phyloP scores from a whole-genome alignment of 2,888 invertebrate species.

The Philereme vetulata region DNA sequence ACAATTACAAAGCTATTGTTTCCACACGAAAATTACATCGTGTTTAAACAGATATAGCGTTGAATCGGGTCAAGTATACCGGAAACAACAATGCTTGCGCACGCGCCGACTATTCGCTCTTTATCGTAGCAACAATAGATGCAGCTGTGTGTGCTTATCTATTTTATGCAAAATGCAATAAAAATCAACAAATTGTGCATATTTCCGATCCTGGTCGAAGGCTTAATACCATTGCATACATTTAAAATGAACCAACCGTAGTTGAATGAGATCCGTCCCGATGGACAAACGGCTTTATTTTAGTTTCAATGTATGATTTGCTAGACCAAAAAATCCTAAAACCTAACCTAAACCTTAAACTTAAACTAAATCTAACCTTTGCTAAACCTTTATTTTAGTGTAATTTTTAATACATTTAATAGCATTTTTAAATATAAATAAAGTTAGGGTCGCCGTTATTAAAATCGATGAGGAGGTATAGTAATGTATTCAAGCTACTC shows the following conservation, averaged over 20 bases:
- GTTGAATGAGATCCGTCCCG: not conserved
- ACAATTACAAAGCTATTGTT: slow-evolving; percentile 42
- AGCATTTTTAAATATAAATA: too few species aligned
- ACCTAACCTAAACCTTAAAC: too few species aligned
- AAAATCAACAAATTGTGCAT: too few species aligned
- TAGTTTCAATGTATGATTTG: too few species aligned
- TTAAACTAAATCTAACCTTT: too few species aligned
- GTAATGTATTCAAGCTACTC: too few species aligned
- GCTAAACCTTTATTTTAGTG: too few species aligned
- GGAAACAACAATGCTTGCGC: slow-evolving; percentile 68
- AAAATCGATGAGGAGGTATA: too few species aligned
- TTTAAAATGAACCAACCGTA: not conserved
- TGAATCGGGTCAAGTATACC: slow-evolving; percentile 79
- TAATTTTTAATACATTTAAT: too few species aligned
- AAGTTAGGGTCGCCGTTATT: too few species aligned
- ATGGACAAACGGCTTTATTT: too few species aligned
- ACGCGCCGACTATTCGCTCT: slow-evolving; percentile 63
- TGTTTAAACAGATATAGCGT: slow-evolving; percentile 54
- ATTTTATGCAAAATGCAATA: slow-evolving; percentile 37
- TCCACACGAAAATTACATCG: slow-evolving; percentile 37
- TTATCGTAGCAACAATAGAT: slow-evolving; percentile 60
- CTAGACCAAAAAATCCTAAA: too few species aligned
- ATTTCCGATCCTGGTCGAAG: not conserved
- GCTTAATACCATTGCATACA: not conserved
- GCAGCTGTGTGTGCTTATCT: slow-evolving; percentile 45